Base-by-base conservation (phyloP, 92 coral and sea anemone species). In the Siderastrea siderea region DNA sequence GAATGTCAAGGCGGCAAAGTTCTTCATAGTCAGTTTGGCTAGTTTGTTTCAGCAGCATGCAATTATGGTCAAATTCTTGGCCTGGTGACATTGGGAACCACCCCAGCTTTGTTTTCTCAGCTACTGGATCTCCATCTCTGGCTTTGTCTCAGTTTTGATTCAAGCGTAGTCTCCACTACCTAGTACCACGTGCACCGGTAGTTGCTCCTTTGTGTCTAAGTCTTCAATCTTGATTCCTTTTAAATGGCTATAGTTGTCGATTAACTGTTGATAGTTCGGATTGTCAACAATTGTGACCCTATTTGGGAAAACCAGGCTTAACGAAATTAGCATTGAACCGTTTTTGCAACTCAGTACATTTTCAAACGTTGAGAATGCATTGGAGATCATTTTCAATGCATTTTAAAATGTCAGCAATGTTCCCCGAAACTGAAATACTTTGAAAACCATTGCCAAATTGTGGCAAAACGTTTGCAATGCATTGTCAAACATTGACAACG, bases 161-260 rank as follows among this genome's bases (percentile, higher is more conserved):
- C 67, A 17, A 6, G 80, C 80, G n/a, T 75, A 75, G 54, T 75
- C 80, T 47, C 65, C 80, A 59, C 80, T 75, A 4, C 80, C 80
- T 55, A 57, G 80, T 47, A 71, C 77, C 55, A 71, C 77, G 58
- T 71, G 77, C 19, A 71, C 77, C 10, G 77, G 60, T 13, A 71
- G 77, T 47, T 75, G 45, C 38, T 52, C 65, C 79, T 75, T 52
- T 75, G 79, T 3, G 79, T 75, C 79, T 8, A 50, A n/a, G 45
- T 75, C 79, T n/a, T 60, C 57, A 45, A 62, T 60, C 71, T 60
- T 78, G 71, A 78, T 63, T 61, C 82, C 82, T 78, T 16, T 45
- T n/a, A 78, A 61, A 12, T 78, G 82, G 44, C 55, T 44, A 45
- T 74, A 51, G 70, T 47, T 60, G 58, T 63, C 58, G 26, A 78